Conservation (phyloP, 1,140 invertebrate genomes). For the Chlorops oryzae region DNA sequence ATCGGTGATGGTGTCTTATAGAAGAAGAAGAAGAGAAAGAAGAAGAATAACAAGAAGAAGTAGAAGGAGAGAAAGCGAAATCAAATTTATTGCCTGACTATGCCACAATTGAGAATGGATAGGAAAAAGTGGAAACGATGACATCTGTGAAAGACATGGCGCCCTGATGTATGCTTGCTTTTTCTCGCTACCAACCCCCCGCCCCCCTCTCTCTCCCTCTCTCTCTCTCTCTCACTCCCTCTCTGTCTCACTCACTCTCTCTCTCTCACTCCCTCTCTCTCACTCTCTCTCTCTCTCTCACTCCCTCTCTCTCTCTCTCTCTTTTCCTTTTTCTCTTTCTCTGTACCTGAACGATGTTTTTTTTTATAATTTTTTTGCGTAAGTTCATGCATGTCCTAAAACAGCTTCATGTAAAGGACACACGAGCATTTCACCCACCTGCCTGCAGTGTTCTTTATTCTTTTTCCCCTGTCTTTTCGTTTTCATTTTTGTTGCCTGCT, state of each 20-base stretch:
- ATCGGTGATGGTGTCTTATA: no score
- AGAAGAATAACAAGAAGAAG: background rate
- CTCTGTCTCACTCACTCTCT: background rate
- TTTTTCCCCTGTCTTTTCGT: background rate
- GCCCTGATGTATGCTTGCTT: background rate
- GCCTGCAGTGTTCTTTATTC: background rate
- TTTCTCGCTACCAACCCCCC: no score
- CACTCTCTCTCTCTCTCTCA: background rate
- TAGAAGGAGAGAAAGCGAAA: background rate
- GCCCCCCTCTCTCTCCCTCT: background rate
- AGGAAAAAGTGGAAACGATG: no score
- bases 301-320: background rate
- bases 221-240: background rate
- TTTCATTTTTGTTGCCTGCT: background rate
- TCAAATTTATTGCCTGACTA: no score
- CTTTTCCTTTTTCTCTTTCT: background rate
- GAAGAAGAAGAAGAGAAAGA: no score
- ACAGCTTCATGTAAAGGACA: constrained; percentile 4
- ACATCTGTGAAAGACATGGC: no score
- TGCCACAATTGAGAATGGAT: no score
- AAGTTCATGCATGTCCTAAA: constrained; percentile 6
- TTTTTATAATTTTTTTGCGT: background rate
- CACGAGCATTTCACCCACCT: no score
- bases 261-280: background rate
- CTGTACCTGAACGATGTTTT: background rate